Evolutionary conservation across 1,140 invertebrate species (phyloP), one percentile per base, ranked within the genome.

Genomic region (Drosophila nikananu): DNA sequence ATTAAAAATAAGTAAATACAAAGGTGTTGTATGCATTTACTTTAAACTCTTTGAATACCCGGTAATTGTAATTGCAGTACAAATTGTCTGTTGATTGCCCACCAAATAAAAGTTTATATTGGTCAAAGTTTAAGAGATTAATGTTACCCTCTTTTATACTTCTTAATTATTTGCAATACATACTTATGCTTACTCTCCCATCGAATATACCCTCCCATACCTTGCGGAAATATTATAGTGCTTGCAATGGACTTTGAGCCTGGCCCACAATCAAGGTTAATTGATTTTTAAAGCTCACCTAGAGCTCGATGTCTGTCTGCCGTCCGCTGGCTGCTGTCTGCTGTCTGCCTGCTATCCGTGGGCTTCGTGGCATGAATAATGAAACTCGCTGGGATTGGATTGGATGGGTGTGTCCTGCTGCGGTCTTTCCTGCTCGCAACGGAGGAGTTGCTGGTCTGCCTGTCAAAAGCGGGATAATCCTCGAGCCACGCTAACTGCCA

Each of bases 181-280:
- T n/a, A 21, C 23, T 15, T 27, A 32, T 51, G 27, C 27, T 17
- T 27, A 19, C 37, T 17, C 3, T 13, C 1, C 37, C 7, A 48
- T 21, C 44, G 19, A 23, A 51, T 73, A 42, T 60, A 32, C 46
- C 67, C 46, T 8, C 2, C 1, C 15, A 15, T 27, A 30, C 54
- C 67, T 37, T n/a, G n/a, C n/a, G 23, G 51, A 49, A 60, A 73
- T 23, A 60, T 72, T 39, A n/a, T 52, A 72, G 63, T 61, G 64
- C 13, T 27, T 52, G 49, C 70, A 51, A n/a, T 17, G 52, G 70
- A 46, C 70, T 73, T 51, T 72, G 25, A 73, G 70, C 70, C 67
- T 21, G 67, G 73, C 59, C 86, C 72, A 81, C 90, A 91, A 91
- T 91, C 90, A 92, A 92, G 86, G 90, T 92, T 92, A 92, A 92